Base-by-base conservation (phyloP, 2,797 vertebrate genomes). In the Galaxias olidus region DNA sequence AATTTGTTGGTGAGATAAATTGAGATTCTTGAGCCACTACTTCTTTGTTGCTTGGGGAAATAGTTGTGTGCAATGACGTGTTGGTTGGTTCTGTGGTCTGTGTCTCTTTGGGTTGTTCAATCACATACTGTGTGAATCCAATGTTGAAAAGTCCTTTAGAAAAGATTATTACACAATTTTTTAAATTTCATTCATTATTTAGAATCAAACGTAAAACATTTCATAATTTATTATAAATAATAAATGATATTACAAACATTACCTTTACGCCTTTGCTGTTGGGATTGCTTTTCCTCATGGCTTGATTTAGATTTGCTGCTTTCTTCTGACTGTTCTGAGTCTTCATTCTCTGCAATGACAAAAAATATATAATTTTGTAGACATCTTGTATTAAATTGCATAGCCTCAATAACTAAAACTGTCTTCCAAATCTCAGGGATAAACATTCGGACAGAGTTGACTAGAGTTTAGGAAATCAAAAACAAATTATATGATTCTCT, bases 221-320 rank as follows among this genome's bases (percentile, higher is more conserved):
- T n/a, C n/a, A n/a, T n/a, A n/a, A n/a, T n/a, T n/a, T n/a, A n/a
- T n/a, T n/a, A n/a, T n/a, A n/a, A n/a, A n/a, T n/a, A n/a, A n/a
- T n/a, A n/a, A n/a, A n/a, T n/a, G n/a, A n/a, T n/a, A n/a, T n/a
- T n/a, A n/a, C n/a, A 55, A 4, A 64, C 62, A 4, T 41, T 63
- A 88, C 87, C 86, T 88, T 73, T 78, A 63, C 68, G 64, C 5
- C 71, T 66, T 58, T 85, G 79, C 58, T 60, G 79, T 48, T 91
- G 85, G 48, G 73, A 60, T 0, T 73, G 86, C 18, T 69, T 91
- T 43, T 96, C 95, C 61, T 97, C 94, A 0, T 92, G 91, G 74
- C 89, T 92, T 46, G 93, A 91, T 75, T 93, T 96, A 0, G 94
- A 94, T 90, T 89, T 96, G 52, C 87, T 94, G 82, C 94, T 96